These are phyloP conservation scores for Hucho hucho DNA, from an alignment of 2,113 vertebrate genomes.

Conservation along the genomic window DNA sequence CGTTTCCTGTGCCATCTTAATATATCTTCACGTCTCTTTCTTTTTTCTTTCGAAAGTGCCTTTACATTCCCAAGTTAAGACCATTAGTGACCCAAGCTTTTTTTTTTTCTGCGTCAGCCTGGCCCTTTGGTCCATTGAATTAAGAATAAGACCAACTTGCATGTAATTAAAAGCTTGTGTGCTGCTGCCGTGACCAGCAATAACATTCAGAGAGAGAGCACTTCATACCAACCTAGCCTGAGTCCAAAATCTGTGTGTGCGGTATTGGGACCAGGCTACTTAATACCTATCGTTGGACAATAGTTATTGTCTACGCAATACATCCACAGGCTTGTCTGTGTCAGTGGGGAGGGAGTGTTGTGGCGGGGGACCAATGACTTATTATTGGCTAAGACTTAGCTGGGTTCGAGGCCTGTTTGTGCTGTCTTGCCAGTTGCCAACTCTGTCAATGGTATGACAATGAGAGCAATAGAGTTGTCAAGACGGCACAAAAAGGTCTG, in stretches of 20 bases:
- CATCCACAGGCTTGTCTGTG: conserved; percentile 36
- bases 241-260: no score
- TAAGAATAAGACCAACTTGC: conserved; percentile 35
- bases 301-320: conserved; percentile 38
- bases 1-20: conserved; percentile 44
- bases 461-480: no score
- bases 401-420: no score
- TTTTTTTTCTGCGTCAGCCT: not conserved
- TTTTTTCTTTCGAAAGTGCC: conserved; percentile 69
- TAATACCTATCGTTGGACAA: conserved; percentile 24
- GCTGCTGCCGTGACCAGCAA: conserved; percentile 49
- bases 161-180: conserved; percentile 39
- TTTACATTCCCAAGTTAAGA: conserved; percentile 68
- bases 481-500: no score
- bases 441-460: no score
- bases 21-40: conserved; percentile 57
- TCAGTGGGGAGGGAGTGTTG: conserved; percentile 31
- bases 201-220: conserved; percentile 58
- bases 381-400: conserved; percentile 32
- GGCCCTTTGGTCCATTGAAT: conserved; percentile 11
- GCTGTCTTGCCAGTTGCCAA: no score
- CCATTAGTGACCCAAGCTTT: conserved; percentile 26
- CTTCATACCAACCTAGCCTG: conserved; percentile 2
- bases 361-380: conserved; percentile 32
- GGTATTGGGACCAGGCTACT: no score